Evolutionary conservation across 2,888 invertebrate genomes (phyloP), one percentile per base, ranked within the genome.

Genomic region (Noctua pronuba): DNA sequence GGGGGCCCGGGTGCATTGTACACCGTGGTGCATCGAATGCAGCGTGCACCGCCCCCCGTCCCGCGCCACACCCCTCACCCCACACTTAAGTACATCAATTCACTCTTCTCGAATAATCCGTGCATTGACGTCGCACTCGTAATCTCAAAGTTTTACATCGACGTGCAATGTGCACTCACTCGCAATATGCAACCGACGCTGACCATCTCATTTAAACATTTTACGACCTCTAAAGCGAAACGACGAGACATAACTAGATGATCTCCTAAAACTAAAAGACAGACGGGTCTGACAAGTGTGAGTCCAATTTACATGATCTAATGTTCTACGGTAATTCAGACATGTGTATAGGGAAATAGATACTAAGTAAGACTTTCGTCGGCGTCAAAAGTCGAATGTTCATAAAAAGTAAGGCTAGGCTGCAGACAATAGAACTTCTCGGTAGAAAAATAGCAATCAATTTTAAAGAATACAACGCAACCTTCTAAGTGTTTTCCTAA

Each of bases 41-140:
- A 93, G 85, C 89, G 88, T 88, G 89, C 90, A 86, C 86, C 86
- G 83, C 86, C 87, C 83, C 86, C 82, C 16, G 16, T 16, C 86
- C 82, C 84, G 86, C 8, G 24, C 85, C 88, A 77, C 82, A 69
- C 86, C 87, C 82, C 86, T 71, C 83, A 85, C 84, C 80, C 84
- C 86, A 83, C 86, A 85, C 88, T 88, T 87, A 84, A 75, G 76
- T 80, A 91, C 92, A 92, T 93, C 92, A 92, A 93, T 94, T 92
- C 91, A 92, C 91, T 92, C 88, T 93, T 93, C 93, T 93, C 93
- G 92, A 94, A 95, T 95, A 95, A 95, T 94, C 95, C 95, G 95
- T 92, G 89, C 95, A 94, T 95, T 95, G 95, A 95, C 96, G 91
- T 94, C 91, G 92, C 92, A 92, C 90, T 91, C 93, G 92, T 94